phyloP scores from a whole-genome alignment of 2,888 invertebrate species.

The Synergus gifuensis region DNA sequence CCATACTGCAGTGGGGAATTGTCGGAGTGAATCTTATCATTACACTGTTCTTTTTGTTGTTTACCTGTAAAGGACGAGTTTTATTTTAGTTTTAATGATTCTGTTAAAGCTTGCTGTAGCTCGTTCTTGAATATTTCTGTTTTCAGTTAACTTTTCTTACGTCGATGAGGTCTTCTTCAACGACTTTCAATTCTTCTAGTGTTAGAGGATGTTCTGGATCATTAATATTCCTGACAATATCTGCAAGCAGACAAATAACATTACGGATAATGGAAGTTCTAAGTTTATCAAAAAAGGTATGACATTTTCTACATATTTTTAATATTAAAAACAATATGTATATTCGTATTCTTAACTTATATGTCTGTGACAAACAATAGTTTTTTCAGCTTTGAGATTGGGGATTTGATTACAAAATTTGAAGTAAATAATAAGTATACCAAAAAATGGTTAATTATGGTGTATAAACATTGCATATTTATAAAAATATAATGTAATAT shows the following conservation, averaged over 20 bases:
- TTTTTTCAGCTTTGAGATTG: no score
- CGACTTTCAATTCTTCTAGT: constrained; percentile 95
- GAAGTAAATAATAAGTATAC: background rate
- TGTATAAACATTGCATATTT: constrained; percentile 13
- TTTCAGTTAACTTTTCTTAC: constrained; percentile 63
- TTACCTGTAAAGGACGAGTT: constrained; percentile 79
- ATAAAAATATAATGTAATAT: constrained; percentile 24
- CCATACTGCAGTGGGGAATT: constrained; percentile 99
- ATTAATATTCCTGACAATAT: constrained; percentile 94
- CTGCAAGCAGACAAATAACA: constrained; percentile 78
- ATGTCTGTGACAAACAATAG: no score
- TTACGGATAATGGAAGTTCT: background rate
- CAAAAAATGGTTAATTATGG: constrained; percentile 41
- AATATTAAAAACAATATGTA: no score
- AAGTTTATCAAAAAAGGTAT: no score
- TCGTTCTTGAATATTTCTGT: background rate
- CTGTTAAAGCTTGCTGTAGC: background rate
- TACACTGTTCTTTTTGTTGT: constrained; percentile 86
- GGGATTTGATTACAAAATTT: no score
- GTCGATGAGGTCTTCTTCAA: constrained; percentile 89
- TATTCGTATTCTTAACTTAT: no score
- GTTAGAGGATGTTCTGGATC: constrained; percentile 99
- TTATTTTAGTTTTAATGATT: background rate
- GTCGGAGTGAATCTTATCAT: constrained; percentile 95
- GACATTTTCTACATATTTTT: background rate